These are phyloP conservation scores for Pterois miles DNA, from an alignment of 2,797 vertebrate genomes.

Conservation along the genomic window DNA sequence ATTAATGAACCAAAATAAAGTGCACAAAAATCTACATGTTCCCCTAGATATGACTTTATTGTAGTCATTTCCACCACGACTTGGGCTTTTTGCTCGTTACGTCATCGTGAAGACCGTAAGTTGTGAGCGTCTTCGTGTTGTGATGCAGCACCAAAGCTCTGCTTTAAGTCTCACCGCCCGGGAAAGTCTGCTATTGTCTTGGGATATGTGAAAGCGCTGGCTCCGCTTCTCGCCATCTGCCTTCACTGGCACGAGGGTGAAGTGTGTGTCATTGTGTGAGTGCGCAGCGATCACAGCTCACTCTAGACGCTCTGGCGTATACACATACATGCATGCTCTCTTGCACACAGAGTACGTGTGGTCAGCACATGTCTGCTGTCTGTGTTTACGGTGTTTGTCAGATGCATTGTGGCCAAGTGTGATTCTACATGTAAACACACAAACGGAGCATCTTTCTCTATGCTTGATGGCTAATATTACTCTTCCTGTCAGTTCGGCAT, in stretches of 20 bases:
- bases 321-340: slow-evolving; percentile 22
- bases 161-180: slow-evolving; percentile 57
- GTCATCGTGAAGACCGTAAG: slow-evolving; percentile 39
- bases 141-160: slow-evolving; percentile 55
- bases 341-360: neutral
- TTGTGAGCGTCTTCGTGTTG: slow-evolving; percentile 47
- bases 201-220: slow-evolving; percentile 77
- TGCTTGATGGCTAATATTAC: slow-evolving; percentile 6
- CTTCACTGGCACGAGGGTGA: slow-evolving; percentile 75
- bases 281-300: slow-evolving; percentile 37
- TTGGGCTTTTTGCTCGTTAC: slow-evolving; percentile 12
- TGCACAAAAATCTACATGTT: neutral
- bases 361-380: slow-evolving; percentile 41
- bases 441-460: slow-evolving; percentile 16
- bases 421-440: slow-evolving; percentile 15
- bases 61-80: neutral
- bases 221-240: slow-evolving; percentile 84
- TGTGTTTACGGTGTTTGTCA: slow-evolving; percentile 49
- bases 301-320: neutral
- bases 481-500: slow-evolving; percentile 8
- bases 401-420: slow-evolving; percentile 21
- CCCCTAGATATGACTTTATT: neutral
- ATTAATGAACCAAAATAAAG: neutral
- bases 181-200: slow-evolving; percentile 80
- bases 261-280: slow-evolving; percentile 61